Base-by-base conservation (phyloP, 1,140 invertebrate genomes). In the Heliothis virescens region DNA sequence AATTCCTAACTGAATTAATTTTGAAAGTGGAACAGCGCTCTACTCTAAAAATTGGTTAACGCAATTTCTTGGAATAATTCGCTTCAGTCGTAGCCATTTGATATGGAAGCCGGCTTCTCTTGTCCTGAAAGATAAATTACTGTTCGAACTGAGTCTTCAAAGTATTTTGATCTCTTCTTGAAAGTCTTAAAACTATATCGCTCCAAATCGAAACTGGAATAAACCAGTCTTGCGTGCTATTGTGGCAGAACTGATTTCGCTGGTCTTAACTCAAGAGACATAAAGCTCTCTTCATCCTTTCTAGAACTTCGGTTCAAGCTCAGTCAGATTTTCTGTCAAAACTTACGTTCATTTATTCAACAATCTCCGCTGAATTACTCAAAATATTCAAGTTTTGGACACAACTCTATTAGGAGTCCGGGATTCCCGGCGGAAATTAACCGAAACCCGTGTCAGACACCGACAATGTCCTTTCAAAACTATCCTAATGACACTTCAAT, bases 401-500 rank as follows among this genome's bases (percentile, higher is more conserved):
- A 67, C 18, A 87, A 88, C 82, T 89, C 86, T 78, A 87, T 90
- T 88, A 90, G 82, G 79, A 81, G 80, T 59, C 81, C 79, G 16
- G 55, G 34, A 77, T 79, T 74, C 72, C 77, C 13, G 71, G 69
- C 87, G 87, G 88, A 90, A 92, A 92, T 93, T 91, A 92, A 89
- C 84, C 89, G 86, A 85, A 87, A 89, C 86, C 89, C 87, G 82
- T 82, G 89, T 88, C 87, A 87, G 83, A 79, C 73, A 65, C 76
- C 77, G 81, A 82, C 80, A 81, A 81, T 83, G 63, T 60, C 72
- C 47, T 62, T 57, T 57, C 76, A 78, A 65, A 71, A 79, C 63
- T 50, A 77, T 75, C 71, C 50, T 57, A 57, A 52, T 59, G 72
- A 78, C 60, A 59, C 47, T 71, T 63, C 75, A 69, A 74, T 80